Conservation (phyloP, 2,113 vertebrate species). For the Hyla sarda region DNA sequence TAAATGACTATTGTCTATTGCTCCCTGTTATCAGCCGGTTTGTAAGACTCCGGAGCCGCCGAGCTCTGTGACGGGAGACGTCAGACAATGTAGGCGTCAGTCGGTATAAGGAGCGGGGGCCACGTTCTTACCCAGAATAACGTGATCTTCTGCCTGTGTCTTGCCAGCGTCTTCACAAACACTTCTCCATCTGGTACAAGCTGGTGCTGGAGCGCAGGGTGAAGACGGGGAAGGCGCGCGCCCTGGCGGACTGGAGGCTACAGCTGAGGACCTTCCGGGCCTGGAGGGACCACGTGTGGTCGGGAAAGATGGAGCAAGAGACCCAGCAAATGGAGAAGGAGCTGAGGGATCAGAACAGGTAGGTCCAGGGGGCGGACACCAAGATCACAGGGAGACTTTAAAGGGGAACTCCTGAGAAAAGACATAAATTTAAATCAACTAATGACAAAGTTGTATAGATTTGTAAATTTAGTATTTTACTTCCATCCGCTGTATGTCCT, state of each 20-base stretch:
- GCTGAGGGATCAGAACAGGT: conserved; percentile 86
- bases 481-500: too few relatives aligned
- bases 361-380: conserved; percentile 17
- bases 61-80: too few relatives aligned
- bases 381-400: too few relatives aligned
- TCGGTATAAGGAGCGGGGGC: too few relatives aligned
- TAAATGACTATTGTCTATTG: background rate
- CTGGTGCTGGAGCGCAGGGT: conserved; percentile 81
- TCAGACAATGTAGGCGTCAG: too few relatives aligned
- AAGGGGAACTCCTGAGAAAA: too few relatives aligned
- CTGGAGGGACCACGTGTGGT: conserved; percentile 84
- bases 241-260: conserved; percentile 86
- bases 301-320: conserved; percentile 74
- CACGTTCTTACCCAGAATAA: too few relatives aligned
- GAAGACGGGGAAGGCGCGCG: conserved; percentile 83
- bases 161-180: conserved; percentile 81
- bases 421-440: too few relatives aligned
- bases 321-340: conserved; percentile 74
- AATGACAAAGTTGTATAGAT: too few relatives aligned
- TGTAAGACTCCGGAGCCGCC: too few relatives aligned
- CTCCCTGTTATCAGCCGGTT: background rate
- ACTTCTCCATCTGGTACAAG: conserved; percentile 91
- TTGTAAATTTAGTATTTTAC: too few relatives aligned
- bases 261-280: conserved; percentile 81
- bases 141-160: background rate